Conservation (phyloP, 2,113 vertebrate species). For the Mesocricetus auratus region DNA sequence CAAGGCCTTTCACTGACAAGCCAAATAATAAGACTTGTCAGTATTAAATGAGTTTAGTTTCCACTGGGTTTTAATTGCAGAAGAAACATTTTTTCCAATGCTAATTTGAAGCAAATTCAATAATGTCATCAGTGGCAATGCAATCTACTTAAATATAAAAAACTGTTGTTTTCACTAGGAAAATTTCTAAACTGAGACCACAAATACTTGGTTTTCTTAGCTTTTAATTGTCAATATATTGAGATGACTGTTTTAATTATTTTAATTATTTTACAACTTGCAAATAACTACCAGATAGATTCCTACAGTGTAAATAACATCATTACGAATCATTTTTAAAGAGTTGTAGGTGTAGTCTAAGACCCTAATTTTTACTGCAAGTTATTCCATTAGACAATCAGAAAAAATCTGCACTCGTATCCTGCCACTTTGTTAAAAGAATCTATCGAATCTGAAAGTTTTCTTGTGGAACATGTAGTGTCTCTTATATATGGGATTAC, state of each 20-base stretch:
- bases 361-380: not conserved
- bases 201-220: not conserved
- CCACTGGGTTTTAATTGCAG: conserved; percentile 61
- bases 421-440: not conserved
- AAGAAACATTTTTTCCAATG: conserved; percentile 39
- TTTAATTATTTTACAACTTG: not conserved
- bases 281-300: not conserved
- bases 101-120: conserved; percentile 28
- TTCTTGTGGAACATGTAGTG: not conserved
- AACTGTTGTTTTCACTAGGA: not conserved
- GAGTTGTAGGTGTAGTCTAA: accelerated
- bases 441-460: not conserved
- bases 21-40: conserved; percentile 65
- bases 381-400: not conserved
- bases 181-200: not conserved
- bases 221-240: not conserved
- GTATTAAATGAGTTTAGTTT: conserved; percentile 67
- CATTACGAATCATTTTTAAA: not conserved
- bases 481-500: not conserved
- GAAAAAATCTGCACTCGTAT: not conserved
- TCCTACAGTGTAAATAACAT: not conserved
- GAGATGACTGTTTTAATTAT: not conserved
- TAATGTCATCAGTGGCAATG: not conserved
- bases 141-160: not conserved
- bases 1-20: conserved; percentile 14